A percentile compares a stretch with the other conserved stretches of the same genome.
Conservation (phyloP, 2,888 invertebrate genomes). For the Drosophila mimica region DNA sequence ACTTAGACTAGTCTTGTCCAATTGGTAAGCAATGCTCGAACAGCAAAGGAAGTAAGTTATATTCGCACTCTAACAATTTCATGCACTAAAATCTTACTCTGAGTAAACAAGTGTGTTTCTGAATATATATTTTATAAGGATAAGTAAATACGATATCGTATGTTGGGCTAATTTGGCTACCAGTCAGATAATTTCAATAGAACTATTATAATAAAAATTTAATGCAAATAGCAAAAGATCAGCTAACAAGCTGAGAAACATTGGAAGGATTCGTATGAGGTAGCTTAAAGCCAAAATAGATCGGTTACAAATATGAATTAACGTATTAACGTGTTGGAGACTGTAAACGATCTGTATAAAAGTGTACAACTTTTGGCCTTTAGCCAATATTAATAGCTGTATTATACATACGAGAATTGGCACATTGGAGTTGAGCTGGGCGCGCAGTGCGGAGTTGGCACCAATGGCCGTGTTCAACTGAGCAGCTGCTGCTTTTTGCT, state of each 20-base stretch:
- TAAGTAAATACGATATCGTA: too few relatives aligned
- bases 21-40: background rate
- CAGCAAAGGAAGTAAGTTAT: background rate
- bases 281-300: background rate
- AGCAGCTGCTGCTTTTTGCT: constrained; percentile 48
- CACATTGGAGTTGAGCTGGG: constrained; percentile 85
- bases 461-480: constrained; percentile 83
- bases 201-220: background rate
- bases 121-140: background rate
- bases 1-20: background rate
- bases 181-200: too few relatives aligned
- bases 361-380: background rate
- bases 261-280: background rate
- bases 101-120: background rate
- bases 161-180: background rate
- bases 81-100: background rate
- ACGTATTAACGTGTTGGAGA: background rate
- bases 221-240: background rate
- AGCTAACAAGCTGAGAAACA: background rate
- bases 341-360: background rate
- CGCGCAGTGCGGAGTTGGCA: constrained; percentile 84
- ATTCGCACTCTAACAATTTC: too few relatives aligned
- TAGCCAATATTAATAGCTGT: background rate
- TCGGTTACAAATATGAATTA: background rate
- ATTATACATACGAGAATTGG: constrained; percentile 88